These are phyloP conservation scores for Sisor rabdophorus DNA, from an alignment of 2,113 vertebrate species.

Conservation along the genomic window DNA sequence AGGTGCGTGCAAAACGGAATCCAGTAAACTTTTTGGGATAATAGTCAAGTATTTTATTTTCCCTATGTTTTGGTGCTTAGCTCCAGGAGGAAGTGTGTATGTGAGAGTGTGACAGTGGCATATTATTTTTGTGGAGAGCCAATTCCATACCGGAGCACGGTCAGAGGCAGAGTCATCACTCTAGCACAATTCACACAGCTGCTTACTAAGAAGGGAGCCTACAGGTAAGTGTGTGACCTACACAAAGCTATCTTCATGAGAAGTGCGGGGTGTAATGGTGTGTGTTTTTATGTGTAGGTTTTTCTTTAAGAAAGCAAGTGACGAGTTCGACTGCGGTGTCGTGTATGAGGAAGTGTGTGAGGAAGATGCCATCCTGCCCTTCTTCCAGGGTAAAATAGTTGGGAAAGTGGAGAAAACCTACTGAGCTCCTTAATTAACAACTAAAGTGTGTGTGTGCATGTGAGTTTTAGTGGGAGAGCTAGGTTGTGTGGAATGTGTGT, in stretches of 20 bases:
- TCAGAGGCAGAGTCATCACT: slow-evolving; percentile 83
- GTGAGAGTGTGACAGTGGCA: slow-evolving; percentile 88
- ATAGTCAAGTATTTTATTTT: background rate
- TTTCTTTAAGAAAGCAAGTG: slow-evolving; percentile 97
- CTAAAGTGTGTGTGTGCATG: background rate
- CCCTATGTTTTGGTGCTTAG: background rate
- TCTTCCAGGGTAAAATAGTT: slow-evolving; percentile 91
- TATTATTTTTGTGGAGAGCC: slow-evolving; percentile 97
- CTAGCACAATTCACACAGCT: slow-evolving; percentile 96
- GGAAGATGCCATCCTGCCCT: slow-evolving; percentile 83
- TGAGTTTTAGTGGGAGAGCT: no score
- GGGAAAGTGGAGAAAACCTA: slow-evolving; percentile 96
- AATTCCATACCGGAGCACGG: slow-evolving; percentile 89
- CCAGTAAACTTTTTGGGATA: background rate
- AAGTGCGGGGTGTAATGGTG: slow-evolving; percentile 19
- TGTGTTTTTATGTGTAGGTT: slow-evolving; percentile 74
- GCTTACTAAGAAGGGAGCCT: slow-evolving; percentile 94
- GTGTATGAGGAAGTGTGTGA: slow-evolving; percentile 94
- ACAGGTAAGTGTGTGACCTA: slow-evolving; percentile 73
- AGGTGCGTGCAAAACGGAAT: slow-evolving; percentile 52
- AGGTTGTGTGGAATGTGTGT: background rate
- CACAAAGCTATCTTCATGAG: background rate
- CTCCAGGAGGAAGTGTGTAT: slow-evolving; percentile 49
- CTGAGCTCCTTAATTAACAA: slow-evolving; percentile 53
- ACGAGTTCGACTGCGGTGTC: slow-evolving; percentile 93